phyloP scores from a whole-genome alignment of 1,140 invertebrate genomes.

The Drosophila parvula region DNA sequence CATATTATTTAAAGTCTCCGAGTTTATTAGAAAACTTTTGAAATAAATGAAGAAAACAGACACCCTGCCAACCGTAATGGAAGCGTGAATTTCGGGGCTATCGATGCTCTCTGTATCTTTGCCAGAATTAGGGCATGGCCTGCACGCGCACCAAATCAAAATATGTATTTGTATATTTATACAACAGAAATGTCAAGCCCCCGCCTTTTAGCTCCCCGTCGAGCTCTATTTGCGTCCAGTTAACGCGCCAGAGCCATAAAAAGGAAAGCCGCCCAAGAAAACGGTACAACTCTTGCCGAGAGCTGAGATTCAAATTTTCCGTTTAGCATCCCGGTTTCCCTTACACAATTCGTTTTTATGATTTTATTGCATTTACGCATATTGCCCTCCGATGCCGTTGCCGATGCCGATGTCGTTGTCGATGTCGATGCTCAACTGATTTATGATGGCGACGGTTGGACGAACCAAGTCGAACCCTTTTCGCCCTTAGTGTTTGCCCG shows the following conservation, averaged over 20 bases:
- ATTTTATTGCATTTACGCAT: constrained; percentile 82
- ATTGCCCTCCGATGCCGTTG: constrained; percentile 60
- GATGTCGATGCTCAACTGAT: constrained; percentile 73
- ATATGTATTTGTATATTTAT: constrained; percentile 69
- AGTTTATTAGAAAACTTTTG: not conserved
- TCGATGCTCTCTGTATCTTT: not conserved
- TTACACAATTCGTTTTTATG: constrained; percentile 78
- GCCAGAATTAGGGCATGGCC: constrained; percentile 61
- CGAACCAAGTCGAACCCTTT: constrained; percentile 57
- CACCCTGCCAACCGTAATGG: constrained; percentile 10
- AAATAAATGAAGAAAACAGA: not conserved
- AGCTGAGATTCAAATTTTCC: constrained; percentile 74
- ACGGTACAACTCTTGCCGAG: constrained; percentile 33
- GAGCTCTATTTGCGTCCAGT: constrained; percentile 80
- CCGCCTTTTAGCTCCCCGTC: constrained; percentile 33
- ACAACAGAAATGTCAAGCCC: constrained; percentile 65
- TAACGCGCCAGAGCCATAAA: constrained; percentile 73
- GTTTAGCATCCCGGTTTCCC: constrained; percentile 62
- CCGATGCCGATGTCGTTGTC: constrained; percentile 28
- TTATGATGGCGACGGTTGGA: constrained; percentile 65
- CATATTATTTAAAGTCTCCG: not conserved
- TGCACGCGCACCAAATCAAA: constrained; percentile 78
- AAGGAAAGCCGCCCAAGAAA: constrained; percentile 57
- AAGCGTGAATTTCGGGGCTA: constrained; percentile 17
- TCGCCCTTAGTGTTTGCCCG: constrained; percentile 28